Conservation (phyloP, 2,113 vertebrate genomes). For the Thunnus maccoyii region DNA sequence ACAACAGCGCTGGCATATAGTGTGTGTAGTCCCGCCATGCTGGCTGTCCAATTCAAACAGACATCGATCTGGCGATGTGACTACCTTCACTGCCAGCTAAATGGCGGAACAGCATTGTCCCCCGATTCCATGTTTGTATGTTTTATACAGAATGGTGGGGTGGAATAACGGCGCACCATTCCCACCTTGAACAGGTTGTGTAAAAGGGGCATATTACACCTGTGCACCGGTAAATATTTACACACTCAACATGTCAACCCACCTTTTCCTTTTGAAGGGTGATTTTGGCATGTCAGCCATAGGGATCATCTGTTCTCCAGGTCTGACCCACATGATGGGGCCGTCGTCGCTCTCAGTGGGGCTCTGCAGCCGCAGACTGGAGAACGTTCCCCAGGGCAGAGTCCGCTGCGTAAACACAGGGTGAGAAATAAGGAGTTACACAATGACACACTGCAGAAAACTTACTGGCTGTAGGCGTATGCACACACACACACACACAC, state of each 20-base stretch:
- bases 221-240: not conserved
- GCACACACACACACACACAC: not conserved
- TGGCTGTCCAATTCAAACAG: no score
- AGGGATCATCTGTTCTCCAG: conserved; percentile 82
- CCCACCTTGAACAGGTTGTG: no score
- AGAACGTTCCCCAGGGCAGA: conserved; percentile 81
- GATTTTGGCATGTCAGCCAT: conserved; percentile 84
- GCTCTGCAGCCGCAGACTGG: conserved; percentile 80
- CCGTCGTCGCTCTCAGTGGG: conserved; percentile 82
- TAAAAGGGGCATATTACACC: not conserved
- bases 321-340: conserved; percentile 84
- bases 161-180: no score
- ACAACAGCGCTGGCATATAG: no score
- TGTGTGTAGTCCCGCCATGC: no score
- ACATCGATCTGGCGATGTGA: no score
- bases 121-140: no score
- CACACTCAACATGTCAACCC: conserved; percentile 3
- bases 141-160: no score
- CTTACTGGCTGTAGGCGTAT: not conserved
- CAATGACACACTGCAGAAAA: not conserved
- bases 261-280: conserved; percentile 83
- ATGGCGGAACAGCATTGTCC: no score
- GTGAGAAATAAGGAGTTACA: not conserved
- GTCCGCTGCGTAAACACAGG: conserved; percentile 68
- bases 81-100: no score